Percentiles rank a stretch among this genome's conserved stretches.
phyloP scores from a whole-genome alignment of 2,797 vertebrate genomes.

The Fistularia tabacaria region DNA sequence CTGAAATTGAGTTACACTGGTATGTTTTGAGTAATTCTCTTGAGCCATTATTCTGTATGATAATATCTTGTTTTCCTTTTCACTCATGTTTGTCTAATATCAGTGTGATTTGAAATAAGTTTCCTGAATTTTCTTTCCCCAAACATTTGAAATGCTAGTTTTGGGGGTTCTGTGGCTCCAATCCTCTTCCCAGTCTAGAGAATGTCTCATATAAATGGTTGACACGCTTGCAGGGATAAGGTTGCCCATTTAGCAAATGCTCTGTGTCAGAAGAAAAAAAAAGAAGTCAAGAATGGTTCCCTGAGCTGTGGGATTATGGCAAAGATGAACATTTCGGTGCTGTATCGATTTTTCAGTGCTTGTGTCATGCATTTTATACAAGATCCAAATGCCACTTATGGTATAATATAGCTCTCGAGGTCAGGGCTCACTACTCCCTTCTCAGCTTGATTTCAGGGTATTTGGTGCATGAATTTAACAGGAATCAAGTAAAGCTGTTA shows the following conservation, averaged over 20 bases:
- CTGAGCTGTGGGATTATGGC: conserved; percentile 54
- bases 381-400: conserved; percentile 71
- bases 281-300: conserved; percentile 40
- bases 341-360: conserved; percentile 62
- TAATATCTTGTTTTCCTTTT: conserved; percentile 44
- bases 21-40: conserved; percentile 48
- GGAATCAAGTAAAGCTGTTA: conserved; percentile 57
- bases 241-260: conserved; percentile 67
- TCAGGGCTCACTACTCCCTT: conserved; percentile 48
- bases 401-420: conserved; percentile 60
- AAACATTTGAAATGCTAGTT: conserved; percentile 60
- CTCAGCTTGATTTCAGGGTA: conserved; percentile 58
- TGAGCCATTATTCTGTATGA: conserved; percentile 52
- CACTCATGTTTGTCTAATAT: conserved; percentile 49
- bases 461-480: conserved; percentile 38
- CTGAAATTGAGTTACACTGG: conserved; percentile 24
- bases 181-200: conserved; percentile 59
- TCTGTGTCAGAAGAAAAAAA: conserved; percentile 50
- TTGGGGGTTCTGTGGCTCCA: conserved; percentile 43
- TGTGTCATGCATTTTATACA: conserved; percentile 77
- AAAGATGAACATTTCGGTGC: conserved; percentile 66
- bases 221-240: conserved; percentile 61
- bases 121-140: conserved; percentile 34
- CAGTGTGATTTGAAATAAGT: conserved; percentile 53
- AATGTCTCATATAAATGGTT: conserved; percentile 72